Conservation (phyloP, 2,888 invertebrate species). For the Ophion ventricosus region DNA sequence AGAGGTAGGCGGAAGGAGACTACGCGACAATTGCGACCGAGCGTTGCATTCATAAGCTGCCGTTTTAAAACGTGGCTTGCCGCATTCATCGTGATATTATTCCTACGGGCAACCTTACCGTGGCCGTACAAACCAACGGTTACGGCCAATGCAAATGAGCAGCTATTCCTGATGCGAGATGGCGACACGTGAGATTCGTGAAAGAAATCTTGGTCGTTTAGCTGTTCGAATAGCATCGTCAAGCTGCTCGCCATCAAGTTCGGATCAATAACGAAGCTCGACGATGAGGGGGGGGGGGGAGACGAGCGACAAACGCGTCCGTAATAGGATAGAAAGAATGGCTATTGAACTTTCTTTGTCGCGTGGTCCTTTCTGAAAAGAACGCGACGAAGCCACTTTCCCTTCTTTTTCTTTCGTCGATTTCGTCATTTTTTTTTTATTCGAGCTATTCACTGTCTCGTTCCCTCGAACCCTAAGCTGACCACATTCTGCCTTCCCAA, state of each 20-base stretch:
- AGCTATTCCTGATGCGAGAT: slow-evolving; percentile 65
- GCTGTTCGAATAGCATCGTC: neutral
- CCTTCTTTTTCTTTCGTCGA: slow-evolving; percentile 30
- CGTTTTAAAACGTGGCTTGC: slow-evolving; percentile 74
- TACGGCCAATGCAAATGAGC: slow-evolving; percentile 74
- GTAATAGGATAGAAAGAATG: neutral
- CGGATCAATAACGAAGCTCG: neutral
- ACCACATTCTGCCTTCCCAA: slow-evolving; percentile 43
- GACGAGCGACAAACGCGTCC: neutral
- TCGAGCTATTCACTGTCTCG: slow-evolving; percentile 11
- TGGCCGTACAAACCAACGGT: slow-evolving; percentile 22
- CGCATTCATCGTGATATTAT: slow-evolving; percentile 73
- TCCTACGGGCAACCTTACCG: slow-evolving; percentile 57
- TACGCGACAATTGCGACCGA: slow-evolving; percentile 69
- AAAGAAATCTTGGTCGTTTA: slow-evolving; percentile 27
- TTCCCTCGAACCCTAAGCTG: slow-evolving; percentile 17
- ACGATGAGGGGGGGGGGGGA: neutral
- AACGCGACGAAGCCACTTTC: slow-evolving; percentile 32
- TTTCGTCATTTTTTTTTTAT: slow-evolving; percentile 11
- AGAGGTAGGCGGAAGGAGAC: neutral
- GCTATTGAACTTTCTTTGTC: slow-evolving; percentile 22
- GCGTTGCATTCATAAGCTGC: slow-evolving; percentile 73
- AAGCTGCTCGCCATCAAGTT: neutral
- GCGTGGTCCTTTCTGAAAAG: slow-evolving; percentile 52
- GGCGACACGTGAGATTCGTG: slow-evolving; percentile 17